Base-by-base conservation (phyloP, 2,888 invertebrate genomes). In the Lacanobia oleracea region DNA sequence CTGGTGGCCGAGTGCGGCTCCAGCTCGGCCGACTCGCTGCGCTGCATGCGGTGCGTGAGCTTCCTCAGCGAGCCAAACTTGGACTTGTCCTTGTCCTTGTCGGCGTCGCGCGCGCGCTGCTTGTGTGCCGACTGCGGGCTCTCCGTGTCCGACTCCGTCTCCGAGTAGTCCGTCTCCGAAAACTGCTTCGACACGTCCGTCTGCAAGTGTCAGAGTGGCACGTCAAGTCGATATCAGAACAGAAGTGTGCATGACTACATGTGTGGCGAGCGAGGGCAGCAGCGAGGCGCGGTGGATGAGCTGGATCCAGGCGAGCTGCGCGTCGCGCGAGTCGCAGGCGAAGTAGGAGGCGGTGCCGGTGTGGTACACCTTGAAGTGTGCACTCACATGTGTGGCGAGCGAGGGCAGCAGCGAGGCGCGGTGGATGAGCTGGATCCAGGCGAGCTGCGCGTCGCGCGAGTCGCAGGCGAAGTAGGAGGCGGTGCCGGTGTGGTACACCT, bases 291-390 rank as follows among this genome's bases (percentile, higher is more conserved):
- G 91, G 82, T 92, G 91, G 12, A 95, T 90, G 88, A 94, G 94
- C 88, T 92, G 92, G 61, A 98, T 96, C 98, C 98, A 98, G 67
- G 97, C 96, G 51, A 96, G 96, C 84, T 98, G 95, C 54, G 97
- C 97, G 87, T 98, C 98, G 66, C 97, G 95, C 51, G 97, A 97
- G 89, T 50, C 50, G n/a, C n/a, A 50, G 8, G 50, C n/a, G 50
- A n/a, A 50, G 50, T 50, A 50, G 50, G n/a, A 50, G 50, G n/a
- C n/a, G n/a, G n/a, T n/a, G n/a, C n/a, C n/a, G 18, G 50, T 50
- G 51, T 21, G 23, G 23, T 53, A 23, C 23, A 27, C 16, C 23
- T 27, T 54, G 23, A 27, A 40, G 40, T 40, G 40, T 40, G 40
- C 40, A 40, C 97, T 97, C 3, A 97, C 97, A 70, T 96, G 95